Base-by-base conservation (phyloP, 2,888 invertebrate genomes). In the Mechanitis mazaeus region DNA sequence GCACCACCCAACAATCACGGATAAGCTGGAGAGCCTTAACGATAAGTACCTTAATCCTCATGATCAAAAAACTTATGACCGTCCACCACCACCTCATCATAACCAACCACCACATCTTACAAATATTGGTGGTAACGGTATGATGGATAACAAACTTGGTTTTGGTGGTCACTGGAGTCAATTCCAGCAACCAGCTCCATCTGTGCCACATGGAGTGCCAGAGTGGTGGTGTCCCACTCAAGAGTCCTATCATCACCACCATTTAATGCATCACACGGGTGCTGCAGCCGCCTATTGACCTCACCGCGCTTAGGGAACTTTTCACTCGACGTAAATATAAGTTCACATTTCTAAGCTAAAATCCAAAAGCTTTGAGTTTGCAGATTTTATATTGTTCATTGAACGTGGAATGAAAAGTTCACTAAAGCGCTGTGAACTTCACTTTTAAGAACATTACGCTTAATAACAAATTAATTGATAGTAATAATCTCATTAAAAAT, bases 261-360 rank as follows among this genome's bases (percentile, higher is more conserved):
- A 92, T 72, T 79, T 93, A 72, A 92, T 93, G 91, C 93, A 92
- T 80, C 93, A 93, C 70, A 90, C 91, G 38, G 94, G 94, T 9
- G 94, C 94, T 53, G 93, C 95, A 63, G 93, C 94, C 64, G 94
- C 94, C 58, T 95, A 95, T 91, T 95, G 94, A 94, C 92, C 91
- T 60, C 88, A 91, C 64, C 90, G 88, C 89, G 88, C 88, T 88
- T 91, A 91, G 88, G 83, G 83, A 80, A 85, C 88, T 88, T 79
- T 87, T 88, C 85, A 88, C 85, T 90, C 83, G 78, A 84, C 81
- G 83, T 69, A 61, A 46, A 63, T 55, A 56, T 57, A 58, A 38
- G 58, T 60, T 42, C 57, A 58, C 28, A 42, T 58, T 55, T 60
- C 61, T 66, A 67, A 31, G 20, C 50, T 45, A 45, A 63, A 47